Conservation (phyloP, 2,797 vertebrate species). For the Arrhamphus sclerolepis region DNA sequence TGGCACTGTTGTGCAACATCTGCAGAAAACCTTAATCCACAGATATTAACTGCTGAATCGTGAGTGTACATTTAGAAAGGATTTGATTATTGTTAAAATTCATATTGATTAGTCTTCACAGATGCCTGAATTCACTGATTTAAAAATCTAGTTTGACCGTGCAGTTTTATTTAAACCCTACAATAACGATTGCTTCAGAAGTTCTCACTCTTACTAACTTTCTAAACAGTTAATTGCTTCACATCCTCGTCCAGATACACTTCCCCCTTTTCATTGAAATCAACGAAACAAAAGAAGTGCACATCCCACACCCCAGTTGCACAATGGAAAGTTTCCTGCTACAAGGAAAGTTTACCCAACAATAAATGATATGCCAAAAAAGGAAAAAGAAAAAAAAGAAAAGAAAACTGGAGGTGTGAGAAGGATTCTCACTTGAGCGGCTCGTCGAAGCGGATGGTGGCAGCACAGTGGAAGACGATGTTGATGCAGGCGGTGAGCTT, state of each 20-base stretch:
- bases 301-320: conserved; percentile 6
- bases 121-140: no score
- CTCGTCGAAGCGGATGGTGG: conserved; percentile 97
- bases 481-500: conserved; percentile 86
- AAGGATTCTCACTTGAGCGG: conserved; percentile 87
- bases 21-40: no score
- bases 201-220: neutral
- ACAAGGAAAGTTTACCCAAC: neutral
- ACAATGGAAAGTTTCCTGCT: conserved; percentile 21
- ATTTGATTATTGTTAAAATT: no score
- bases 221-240: conserved; percentile 16
- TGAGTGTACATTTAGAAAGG: no score
- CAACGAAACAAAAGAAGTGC: conserved; percentile 5
- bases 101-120: no score
- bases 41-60: no score
- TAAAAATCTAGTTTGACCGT: no score
- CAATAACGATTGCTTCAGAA: neutral
- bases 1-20: no score
- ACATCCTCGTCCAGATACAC: conserved; percentile 20
- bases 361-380: neutral
- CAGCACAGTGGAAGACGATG: conserved; percentile 97
- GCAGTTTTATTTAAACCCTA: no score
- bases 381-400: no score
- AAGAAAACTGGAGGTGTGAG: neutral
- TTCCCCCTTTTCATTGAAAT: conserved; percentile 20